Evolutionary conservation across 2,797 vertebrate species (phyloP).

Genomic region (Pseudochirops cupreus): DNA sequence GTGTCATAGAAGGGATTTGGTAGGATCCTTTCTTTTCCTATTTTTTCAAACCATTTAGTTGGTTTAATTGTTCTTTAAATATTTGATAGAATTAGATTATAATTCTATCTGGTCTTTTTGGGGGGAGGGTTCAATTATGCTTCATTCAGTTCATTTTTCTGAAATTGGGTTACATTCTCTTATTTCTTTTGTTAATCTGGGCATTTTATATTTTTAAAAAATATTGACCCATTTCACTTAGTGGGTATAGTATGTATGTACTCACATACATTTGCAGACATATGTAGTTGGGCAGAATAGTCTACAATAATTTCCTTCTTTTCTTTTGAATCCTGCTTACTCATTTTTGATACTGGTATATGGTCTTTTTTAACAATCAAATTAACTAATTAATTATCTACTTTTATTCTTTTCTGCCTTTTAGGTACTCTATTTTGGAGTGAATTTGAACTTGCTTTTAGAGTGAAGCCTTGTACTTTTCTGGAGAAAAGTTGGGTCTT

Average conservation of each 20-base stretch:
- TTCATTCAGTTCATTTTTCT: neutral
- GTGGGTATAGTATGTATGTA: too few species aligned
- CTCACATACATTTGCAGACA: neutral
- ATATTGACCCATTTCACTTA: neutral
- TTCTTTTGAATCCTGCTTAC: neutral
- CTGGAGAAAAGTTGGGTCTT: neutral
- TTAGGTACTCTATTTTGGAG: neutral
- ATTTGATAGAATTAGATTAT: neutral
- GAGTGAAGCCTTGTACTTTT: neutral
- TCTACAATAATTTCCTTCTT: neutral
- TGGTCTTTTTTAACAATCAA: neutral
- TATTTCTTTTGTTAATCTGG: neutral
- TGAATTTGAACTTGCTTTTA: neutral
- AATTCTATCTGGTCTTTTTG: neutral
- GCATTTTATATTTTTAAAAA: neutral
- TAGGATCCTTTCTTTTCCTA: neutral
- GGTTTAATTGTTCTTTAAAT: neutral
- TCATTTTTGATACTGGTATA: neutral
- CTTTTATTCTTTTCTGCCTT: neutral
- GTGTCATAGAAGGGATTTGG: neutral
- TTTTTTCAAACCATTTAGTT: neutral
- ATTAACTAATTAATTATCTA: neutral
- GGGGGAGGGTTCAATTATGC: neutral
- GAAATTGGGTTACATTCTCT: neutral
- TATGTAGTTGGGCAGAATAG: neutral